Conservation (phyloP, 2,113 vertebrate species). For the Papio anubis region DNA sequence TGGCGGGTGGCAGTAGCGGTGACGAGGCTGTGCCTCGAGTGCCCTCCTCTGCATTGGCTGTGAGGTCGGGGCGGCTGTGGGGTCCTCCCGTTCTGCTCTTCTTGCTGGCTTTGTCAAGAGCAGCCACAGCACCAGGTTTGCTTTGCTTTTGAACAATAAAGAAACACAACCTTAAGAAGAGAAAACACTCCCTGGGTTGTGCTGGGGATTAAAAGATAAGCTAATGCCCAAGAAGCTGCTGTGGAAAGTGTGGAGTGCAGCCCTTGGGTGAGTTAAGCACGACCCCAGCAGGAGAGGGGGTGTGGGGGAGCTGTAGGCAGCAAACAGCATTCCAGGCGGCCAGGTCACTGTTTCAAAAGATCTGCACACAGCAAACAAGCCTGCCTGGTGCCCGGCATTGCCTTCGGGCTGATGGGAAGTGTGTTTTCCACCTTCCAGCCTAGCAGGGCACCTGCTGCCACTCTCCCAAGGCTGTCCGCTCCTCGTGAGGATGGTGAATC, state of each 20-base stretch:
- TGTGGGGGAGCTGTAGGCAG: neutral
- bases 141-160: neutral
- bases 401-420: neutral
- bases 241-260: fast-evolving
- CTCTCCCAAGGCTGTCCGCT: neutral
- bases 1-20: neutral
- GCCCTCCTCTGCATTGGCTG: neutral
- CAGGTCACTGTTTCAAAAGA: neutral
- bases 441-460: neutral
- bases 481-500: neutral
- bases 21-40: fast-evolving
- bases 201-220: neutral
- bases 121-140: neutral
- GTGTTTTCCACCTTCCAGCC: neutral
- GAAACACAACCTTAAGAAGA: neutral
- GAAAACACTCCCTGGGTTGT: neutral
- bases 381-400: neutral
- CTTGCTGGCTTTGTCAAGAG: too few species aligned
- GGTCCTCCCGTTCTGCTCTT: fast-evolving
- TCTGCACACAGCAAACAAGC: neutral
- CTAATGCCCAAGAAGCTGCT: neutral
- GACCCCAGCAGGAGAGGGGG: too few species aligned
- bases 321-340: neutral
- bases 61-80: neutral
- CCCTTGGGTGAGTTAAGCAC: fast-evolving